Percentiles rank a stretch among this genome's conserved stretches.
Conservation (phyloP, 2,113 vertebrate species). For the Calidris pugnax region DNA sequence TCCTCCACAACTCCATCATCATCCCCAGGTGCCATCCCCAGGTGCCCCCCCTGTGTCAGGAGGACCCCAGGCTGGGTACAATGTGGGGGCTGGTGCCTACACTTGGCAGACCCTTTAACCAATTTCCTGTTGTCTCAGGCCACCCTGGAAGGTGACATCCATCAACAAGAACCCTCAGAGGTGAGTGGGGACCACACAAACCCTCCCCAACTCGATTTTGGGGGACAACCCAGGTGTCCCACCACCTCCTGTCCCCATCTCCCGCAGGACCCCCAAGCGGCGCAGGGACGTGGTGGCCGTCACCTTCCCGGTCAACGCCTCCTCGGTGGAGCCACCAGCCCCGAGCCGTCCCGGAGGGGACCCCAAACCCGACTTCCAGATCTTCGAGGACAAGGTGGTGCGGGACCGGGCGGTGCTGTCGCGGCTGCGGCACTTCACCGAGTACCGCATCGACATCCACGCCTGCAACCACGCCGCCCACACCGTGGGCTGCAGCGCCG, state of each 20-base stretch:
- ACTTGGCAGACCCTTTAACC: not conserved
- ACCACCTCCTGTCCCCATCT: fast-evolving
- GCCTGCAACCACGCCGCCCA: conserved; percentile 83
- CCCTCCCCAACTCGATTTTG: not conserved
- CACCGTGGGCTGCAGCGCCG: conserved; percentile 80
- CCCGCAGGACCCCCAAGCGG: conserved; percentile 31
- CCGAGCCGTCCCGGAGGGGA: fast-evolving
- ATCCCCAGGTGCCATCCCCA: conserved; percentile 78
- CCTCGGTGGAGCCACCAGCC: fast-evolving
- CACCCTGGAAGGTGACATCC: conserved; percentile 81
- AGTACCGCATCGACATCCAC: conserved; percentile 83
- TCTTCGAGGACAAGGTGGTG: conserved; percentile 81
- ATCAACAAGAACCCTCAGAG: conserved; percentile 73
- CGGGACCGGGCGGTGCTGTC: conserved; percentile 73
- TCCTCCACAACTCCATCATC: conserved; percentile 81
- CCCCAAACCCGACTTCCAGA: conserved; percentile 57
- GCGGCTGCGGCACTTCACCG: conserved; percentile 78
- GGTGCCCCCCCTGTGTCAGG: not conserved
- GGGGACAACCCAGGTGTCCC: fast-evolving
- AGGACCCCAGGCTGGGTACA: not conserved
- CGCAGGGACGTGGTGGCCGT: conserved; percentile 23
- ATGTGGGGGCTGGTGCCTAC: not conserved
- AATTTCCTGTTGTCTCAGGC: conserved; percentile 11
- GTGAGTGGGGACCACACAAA: conserved; percentile 10
- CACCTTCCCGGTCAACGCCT: not conserved